A percentile compares a stretch with the other conserved stretches of the same genome.
These are phyloP conservation scores for Sprattus sprattus DNA, from an alignment of 2,113 vertebrate genomes.

Conservation along the genomic window DNA sequence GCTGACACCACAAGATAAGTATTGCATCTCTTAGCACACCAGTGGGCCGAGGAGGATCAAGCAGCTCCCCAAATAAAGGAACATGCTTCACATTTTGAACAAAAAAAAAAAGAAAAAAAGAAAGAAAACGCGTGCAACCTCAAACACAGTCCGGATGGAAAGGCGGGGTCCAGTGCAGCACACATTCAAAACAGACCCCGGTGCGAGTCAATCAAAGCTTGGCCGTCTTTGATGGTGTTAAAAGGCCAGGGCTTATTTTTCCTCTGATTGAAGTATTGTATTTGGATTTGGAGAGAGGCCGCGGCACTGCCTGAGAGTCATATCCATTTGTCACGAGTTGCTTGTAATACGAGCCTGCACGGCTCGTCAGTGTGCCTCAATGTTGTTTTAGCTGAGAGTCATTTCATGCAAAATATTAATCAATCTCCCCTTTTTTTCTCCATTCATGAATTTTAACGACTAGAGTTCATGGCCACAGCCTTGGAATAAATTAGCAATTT, in stretches of 20 bases:
- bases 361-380: not conserved
- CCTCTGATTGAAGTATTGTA: constrained; percentile 18
- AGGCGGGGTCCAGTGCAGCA: not conserved
- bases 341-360: not conserved
- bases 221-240: constrained; percentile 15
- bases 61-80: not conserved
- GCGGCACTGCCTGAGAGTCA: not conserved
- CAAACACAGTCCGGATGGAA: not conserved
- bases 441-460: constrained; percentile 42
- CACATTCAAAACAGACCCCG: constrained; percentile 6
- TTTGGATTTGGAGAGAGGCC: constrained; percentile 11
- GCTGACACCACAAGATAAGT: constrained; percentile 46
- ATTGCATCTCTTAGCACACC: not conserved
- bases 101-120: not conserved
- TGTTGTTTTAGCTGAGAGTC: constrained; percentile 44
- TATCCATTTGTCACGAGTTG: constrained; percentile 17
- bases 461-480: constrained; percentile 34
- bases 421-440: constrained; percentile 19
- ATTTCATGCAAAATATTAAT: constrained; percentile 43
- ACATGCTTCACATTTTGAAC: not conserved
- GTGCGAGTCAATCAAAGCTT: constrained; percentile 8
- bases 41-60: not conserved
- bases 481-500: constrained; percentile 22
- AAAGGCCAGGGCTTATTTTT: constrained; percentile 9
- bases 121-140: not conserved